Base-by-base conservation (phyloP, 2,113 vertebrate species). In the Trogon surrucura region DNA sequence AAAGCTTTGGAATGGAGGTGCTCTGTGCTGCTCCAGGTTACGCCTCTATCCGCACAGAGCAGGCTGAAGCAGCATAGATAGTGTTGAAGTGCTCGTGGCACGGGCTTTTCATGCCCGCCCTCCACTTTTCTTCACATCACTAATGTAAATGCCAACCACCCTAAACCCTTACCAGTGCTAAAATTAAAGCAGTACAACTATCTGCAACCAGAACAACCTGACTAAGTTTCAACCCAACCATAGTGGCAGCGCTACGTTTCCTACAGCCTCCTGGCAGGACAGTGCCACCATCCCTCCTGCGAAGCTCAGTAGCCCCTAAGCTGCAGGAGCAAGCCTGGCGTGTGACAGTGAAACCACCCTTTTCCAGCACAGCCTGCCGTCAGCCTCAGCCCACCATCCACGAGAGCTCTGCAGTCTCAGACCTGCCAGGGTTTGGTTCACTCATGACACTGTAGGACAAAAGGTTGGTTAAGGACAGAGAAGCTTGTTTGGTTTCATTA, bases 301-400 rank as follows among this genome's bases (percentile, higher is more conserved):
- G 50, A 81, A n/a, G 51, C 26, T 44, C 23, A 60, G 77, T 25
- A 86, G 32, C 16, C 48, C 30, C 65, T 30, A 23, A 67, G 58
- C 60, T 0, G 0, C 26, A 61, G 29, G 47, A 62, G 54, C 26
- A 73, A 91, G 44, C 29, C 36, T 3, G 2, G 29, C 1, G 0
- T 0, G 1, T 25, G 12, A 9, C 38, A 8, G 10, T 16, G 12
- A 78, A 85, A n/a, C 34, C 51, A 56, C 11, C 53, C 29, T 62
- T 45, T 41, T 29, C 27, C 64, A 58, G 41, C 21, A 62, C 36
- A 51, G 27, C 29, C 44, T 62, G 54, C 53, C 19, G 6, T 61
- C 8, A n/a, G 36, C 47, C 38, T 53, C n/a, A 36, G 9, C 26
- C 45, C 47, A 41, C n/a, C 2, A 0, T 38, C 41, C 36, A 20